These are phyloP conservation scores for Acanthurus lineatus DNA, from an alignment of 2,797 vertebrate species.

Conservation along the genomic window DNA sequence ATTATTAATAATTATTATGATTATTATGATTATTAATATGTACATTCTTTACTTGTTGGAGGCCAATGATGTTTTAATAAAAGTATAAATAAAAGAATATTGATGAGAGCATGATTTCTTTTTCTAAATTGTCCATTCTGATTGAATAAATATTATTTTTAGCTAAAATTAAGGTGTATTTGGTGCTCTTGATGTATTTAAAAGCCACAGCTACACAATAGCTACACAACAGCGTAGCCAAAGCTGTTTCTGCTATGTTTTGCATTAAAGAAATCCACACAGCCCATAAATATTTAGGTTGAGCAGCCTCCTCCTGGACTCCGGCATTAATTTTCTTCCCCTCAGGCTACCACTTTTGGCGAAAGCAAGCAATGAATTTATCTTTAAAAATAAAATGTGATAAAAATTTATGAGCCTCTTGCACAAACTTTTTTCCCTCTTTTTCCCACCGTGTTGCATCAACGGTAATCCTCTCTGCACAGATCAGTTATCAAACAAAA, in stretches of 20 bases:
- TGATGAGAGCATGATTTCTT: slow-evolving; percentile 37
- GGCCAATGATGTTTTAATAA: slow-evolving; percentile 85
- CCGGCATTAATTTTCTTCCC: slow-evolving; percentile 33
- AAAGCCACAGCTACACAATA: background rate
- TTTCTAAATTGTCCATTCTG: slow-evolving; percentile 11
- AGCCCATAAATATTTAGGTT: slow-evolving; percentile 56
- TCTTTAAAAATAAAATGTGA: slow-evolving; percentile 51
- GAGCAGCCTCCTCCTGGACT: slow-evolving; percentile 29
- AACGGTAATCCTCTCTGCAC: slow-evolving; percentile 44
- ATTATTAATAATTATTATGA: slow-evolving; percentile 58
- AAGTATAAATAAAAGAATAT: slow-evolving; percentile 68
- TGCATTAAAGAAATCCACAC: slow-evolving; percentile 13
- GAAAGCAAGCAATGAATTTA: slow-evolving; percentile 44
- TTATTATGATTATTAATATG: slow-evolving; percentile 79
- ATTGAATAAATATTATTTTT: slow-evolving; percentile 13
- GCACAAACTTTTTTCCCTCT: slow-evolving; percentile 30
- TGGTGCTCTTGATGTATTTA: slow-evolving; percentile 2
- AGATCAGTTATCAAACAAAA: slow-evolving; percentile 43
- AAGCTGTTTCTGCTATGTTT: slow-evolving; percentile 2
- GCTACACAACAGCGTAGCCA: background rate
- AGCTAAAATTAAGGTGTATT: background rate
- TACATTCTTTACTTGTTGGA: slow-evolving; percentile 84
- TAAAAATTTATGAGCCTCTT: slow-evolving; percentile 57
- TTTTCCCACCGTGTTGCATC: slow-evolving; percentile 33
- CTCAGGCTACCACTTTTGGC: slow-evolving; percentile 47